Evolutionary conservation across 2,113 vertebrate genomes (phyloP).

Genomic region (Colistium nudipinnis): DNA sequence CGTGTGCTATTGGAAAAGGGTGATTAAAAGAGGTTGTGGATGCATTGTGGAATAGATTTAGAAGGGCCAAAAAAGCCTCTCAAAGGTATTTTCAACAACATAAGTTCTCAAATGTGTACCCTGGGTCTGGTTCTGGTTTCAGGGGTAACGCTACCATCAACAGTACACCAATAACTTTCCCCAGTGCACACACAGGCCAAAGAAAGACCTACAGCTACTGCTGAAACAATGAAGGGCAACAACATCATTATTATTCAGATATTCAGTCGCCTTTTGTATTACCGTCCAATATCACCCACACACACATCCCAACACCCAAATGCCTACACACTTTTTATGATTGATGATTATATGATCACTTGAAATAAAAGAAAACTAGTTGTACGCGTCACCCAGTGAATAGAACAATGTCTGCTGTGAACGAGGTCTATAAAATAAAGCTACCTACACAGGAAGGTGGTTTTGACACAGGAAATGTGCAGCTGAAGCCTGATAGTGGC

Average conservation of each 20-base stretch:
- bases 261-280: not conserved
- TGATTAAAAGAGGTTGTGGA: not conserved
- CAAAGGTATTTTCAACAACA: not conserved
- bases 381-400: not conserved
- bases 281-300: not conserved
- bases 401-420: not conserved
- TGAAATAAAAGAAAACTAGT: too few species aligned
- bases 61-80: not conserved
- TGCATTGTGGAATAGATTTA: not conserved
- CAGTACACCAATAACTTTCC: conserved; percentile 82
- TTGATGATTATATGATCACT: not conserved
- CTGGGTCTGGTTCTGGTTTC: conserved; percentile 50
- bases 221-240: conserved; percentile 20
- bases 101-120: conserved; percentile 34
- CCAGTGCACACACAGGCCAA: conserved; percentile 71
- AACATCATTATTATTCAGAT: not conserved
- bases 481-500: not conserved
- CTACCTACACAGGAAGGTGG: conserved; percentile 25
- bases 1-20: not conserved
- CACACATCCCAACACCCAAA: not conserved
- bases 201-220: conserved; percentile 18
- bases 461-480: conserved; percentile 20
- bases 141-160: conserved; percentile 64
- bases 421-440: not conserved
- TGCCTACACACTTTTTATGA: not conserved